A percentile compares a stretch with the other conserved stretches of the same genome.
These are phyloP conservation scores for Brassicogethes aeneus DNA, from an alignment of 2,888 invertebrate species.

Conservation along the genomic window DNA sequence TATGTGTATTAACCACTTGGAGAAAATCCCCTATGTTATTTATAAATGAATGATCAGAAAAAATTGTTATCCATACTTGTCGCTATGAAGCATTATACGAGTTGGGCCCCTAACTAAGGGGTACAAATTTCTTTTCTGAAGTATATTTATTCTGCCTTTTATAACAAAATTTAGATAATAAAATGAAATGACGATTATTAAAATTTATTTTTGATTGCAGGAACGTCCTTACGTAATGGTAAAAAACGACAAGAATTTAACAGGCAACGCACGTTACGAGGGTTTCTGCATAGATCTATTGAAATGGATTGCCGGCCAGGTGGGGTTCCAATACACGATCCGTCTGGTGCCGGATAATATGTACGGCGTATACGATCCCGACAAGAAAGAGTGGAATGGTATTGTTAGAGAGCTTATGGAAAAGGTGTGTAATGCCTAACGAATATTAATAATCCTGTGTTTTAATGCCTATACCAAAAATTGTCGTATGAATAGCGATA, in stretches of 20 bases:
- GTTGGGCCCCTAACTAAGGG: too few species aligned
- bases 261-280: slow-evolving; percentile 79
- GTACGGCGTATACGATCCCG: slow-evolving; percentile 83
- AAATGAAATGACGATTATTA: too few species aligned
- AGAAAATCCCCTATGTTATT: too few species aligned
- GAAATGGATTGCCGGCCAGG: slow-evolving; percentile 70
- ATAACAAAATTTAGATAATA: too few species aligned
- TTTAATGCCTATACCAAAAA: too few species aligned
- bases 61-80: too few species aligned
- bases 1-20: too few species aligned
- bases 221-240: slow-evolving; percentile 90
- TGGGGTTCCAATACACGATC: slow-evolving; percentile 82
- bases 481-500: too few species aligned
- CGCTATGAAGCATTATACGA: too few species aligned
- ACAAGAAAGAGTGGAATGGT: slow-evolving; percentile 85
- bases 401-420: slow-evolving; percentile 81
- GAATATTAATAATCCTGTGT: slow-evolving; percentile 1
- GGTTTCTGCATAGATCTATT: slow-evolving; percentile 89
- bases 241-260: slow-evolving; percentile 72
- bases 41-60: too few species aligned
- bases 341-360: slow-evolving; percentile 77
- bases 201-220: slow-evolving; percentile 41
- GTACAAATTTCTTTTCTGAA: too few species aligned
- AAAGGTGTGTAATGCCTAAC: slow-evolving; percentile 54
- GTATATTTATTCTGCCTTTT: too few species aligned